Conservation (phyloP, 2,888 invertebrate genomes). For the Rhopalosiphum nymphaeae region DNA sequence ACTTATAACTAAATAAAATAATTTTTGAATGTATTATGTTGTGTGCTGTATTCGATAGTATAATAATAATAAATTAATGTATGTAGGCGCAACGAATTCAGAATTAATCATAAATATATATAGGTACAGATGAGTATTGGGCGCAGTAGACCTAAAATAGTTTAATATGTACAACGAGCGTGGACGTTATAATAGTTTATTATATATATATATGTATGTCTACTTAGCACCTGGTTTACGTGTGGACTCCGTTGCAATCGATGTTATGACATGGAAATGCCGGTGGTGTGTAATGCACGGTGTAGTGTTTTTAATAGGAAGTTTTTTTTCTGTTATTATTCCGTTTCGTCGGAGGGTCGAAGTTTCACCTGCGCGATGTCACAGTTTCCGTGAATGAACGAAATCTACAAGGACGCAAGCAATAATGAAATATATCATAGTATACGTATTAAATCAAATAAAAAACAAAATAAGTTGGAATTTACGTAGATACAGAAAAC, state of each 20-base stretch:
- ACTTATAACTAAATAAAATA: background rate
- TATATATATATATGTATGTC: background rate
- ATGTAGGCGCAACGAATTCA: background rate
- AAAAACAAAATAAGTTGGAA: background rate
- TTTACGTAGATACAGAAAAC: background rate
- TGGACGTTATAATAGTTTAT: background rate
- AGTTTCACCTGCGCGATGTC: conserved; percentile 36
- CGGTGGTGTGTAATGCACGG: background rate
- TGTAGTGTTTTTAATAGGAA: conserved; percentile 20
- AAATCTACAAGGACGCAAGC: background rate
- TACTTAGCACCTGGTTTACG: conserved; percentile 30
- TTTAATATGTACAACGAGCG: background rate
- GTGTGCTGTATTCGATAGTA: background rate
- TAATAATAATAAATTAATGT: background rate
- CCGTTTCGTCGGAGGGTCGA: background rate
- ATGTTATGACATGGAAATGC: conserved; percentile 27
- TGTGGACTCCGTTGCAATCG: background rate
- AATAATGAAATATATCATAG: background rate
- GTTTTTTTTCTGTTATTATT: background rate
- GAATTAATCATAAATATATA: background rate
- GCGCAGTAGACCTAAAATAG: background rate
- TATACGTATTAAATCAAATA: background rate
- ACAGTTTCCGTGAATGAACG: background rate
- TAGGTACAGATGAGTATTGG: background rate
- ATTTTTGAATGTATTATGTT: background rate